Conservation (phyloP, 2,888 invertebrate genomes). For the Corbicula japonica region DNA sequence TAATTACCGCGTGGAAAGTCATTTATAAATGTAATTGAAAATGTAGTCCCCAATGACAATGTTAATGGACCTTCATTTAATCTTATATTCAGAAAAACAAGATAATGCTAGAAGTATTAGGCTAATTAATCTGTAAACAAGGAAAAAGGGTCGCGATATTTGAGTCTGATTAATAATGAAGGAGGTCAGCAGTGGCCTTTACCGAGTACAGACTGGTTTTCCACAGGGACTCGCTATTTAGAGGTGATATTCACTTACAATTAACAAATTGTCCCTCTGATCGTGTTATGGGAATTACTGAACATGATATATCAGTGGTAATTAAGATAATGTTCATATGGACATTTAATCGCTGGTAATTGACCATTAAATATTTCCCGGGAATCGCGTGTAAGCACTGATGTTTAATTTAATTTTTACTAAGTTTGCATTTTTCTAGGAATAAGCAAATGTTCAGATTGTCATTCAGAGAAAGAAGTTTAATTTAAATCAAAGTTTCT, state of each 20-base stretch:
- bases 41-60: constrained; percentile 31
- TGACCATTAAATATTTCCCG: no score
- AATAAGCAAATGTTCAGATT: no score
- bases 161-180: constrained; percentile 61
- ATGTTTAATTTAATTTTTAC: no score
- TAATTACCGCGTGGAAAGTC: constrained; percentile 52
- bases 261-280: constrained; percentile 33
- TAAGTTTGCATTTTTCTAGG: no score
- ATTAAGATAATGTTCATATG: constrained; percentile 36
- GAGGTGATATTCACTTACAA: constrained; percentile 38
- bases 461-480: no score
- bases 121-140: constrained; percentile 54
- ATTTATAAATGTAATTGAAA: constrained; percentile 60
- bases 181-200: constrained; percentile 39
- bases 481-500: no score
- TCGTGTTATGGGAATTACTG: constrained; percentile 31
- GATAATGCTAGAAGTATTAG: constrained; percentile 49
- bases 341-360: constrained; percentile 1
- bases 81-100: constrained; percentile 40
- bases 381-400: no score
- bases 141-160: constrained; percentile 52
- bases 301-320: constrained; percentile 37
- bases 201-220: constrained; percentile 13
- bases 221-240: constrained; percentile 32
- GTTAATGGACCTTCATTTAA: constrained; percentile 56